Conservation (phyloP, 2,797 vertebrate species). For the Amphiprion clarkii region DNA sequence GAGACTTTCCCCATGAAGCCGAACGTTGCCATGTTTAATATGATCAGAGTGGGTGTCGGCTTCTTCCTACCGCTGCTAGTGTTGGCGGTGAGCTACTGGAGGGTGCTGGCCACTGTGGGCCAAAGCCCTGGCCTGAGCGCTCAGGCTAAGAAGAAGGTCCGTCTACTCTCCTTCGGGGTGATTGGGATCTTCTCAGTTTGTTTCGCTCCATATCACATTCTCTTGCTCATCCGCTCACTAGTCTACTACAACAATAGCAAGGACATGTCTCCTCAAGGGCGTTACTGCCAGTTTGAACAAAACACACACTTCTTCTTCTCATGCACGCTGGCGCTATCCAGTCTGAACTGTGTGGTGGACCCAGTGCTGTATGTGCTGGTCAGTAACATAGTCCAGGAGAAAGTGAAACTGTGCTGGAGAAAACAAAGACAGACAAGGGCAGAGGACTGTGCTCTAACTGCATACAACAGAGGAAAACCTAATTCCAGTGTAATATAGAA, state of each 20-base stretch:
- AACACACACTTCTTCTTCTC: slow-evolving; percentile 77
- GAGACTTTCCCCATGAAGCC: slow-evolving; percentile 80
- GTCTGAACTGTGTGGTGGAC: slow-evolving; percentile 86
- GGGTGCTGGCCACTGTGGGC: slow-evolving; percentile 80
- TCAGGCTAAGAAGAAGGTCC: slow-evolving; percentile 83
- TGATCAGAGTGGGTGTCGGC: slow-evolving; percentile 76
- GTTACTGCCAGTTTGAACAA: slow-evolving; percentile 81
- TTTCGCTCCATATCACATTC: slow-evolving; percentile 86
- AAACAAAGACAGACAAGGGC: neutral
- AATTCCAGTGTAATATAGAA: slow-evolving; percentile 65
- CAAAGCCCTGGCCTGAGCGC: slow-evolving; percentile 76
- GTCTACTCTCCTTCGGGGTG: slow-evolving; percentile 82
- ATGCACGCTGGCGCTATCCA: slow-evolving; percentile 80
- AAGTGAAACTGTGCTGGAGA: slow-evolving; percentile 64
- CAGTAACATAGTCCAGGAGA: slow-evolving; percentile 80
- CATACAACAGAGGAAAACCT: slow-evolving; percentile 3
- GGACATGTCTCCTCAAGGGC: rapidly evolving
- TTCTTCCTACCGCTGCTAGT: slow-evolving; percentile 84
- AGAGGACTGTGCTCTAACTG: slow-evolving; percentile 12
- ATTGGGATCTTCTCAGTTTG: slow-evolving; percentile 86
- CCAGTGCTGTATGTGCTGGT: slow-evolving; percentile 86
- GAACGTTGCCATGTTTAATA: slow-evolving; percentile 77
- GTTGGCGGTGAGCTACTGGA: slow-evolving; percentile 81
- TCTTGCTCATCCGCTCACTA: slow-evolving; percentile 80
- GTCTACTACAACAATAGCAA: slow-evolving; percentile 50